Conservation (phyloP, 2,113 vertebrate genomes). For the Syrmaticus mikado region DNA sequence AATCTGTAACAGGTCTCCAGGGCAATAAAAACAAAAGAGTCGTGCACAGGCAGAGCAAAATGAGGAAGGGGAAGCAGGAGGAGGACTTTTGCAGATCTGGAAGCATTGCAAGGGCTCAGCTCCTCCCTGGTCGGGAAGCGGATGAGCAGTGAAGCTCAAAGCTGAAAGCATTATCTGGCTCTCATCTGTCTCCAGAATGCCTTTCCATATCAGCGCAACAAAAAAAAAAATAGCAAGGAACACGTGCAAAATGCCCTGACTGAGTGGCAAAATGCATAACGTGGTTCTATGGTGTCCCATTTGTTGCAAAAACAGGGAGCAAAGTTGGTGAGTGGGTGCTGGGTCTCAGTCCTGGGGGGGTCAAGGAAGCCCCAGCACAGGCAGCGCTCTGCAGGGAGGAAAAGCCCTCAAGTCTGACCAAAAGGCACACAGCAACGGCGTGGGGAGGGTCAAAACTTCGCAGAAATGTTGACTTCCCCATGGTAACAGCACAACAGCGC, state of each 20-base stretch:
- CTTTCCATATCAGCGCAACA: neutral
- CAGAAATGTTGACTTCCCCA: conserved; percentile 27
- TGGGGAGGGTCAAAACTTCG: neutral
- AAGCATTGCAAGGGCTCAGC: neutral
- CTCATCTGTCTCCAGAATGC: neutral
- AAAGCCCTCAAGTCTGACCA: neutral
- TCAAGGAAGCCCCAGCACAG: neutral
- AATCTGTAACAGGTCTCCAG: neutral
- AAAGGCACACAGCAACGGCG: neutral
- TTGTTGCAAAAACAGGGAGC: neutral
- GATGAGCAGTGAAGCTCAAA: neutral
- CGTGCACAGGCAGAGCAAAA: neutral
- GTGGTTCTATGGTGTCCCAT: rapidly evolving
- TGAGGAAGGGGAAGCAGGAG: neutral
- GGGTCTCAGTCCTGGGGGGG: neutral
- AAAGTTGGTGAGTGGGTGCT: neutral
- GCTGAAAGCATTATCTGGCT: neutral
- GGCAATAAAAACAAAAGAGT: neutral
- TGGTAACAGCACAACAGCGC: neutral
- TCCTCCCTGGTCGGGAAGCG: rapidly evolving
- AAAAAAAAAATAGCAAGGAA: neutral
- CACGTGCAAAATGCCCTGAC: rapidly evolving
- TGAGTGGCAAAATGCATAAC: rapidly evolving
- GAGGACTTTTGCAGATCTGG: neutral
- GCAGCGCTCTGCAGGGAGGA: neutral